These are phyloP conservation scores for Oryctes rhinoceros DNA, from an alignment of 1,140 invertebrate genomes.

Conservation along the genomic window DNA sequence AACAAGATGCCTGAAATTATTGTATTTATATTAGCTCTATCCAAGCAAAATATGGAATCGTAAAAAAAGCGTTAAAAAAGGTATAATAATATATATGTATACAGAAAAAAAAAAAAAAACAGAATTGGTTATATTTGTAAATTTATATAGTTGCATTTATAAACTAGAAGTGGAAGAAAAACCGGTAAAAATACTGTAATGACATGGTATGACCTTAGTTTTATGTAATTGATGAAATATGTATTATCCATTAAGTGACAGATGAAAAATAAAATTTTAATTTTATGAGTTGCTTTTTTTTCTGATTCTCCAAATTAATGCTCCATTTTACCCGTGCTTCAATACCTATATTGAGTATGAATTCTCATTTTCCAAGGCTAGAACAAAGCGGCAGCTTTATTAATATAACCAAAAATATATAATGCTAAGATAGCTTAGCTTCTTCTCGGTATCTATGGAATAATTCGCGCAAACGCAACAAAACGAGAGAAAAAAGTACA, in stretches of 20 bases:
- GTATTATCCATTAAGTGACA: background rate
- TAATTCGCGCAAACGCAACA: too few relatives aligned
- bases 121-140: slow-evolving; percentile 22
- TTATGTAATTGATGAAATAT: slow-evolving; percentile 8
- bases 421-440: too few relatives aligned
- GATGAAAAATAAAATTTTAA: slow-evolving; percentile 20
- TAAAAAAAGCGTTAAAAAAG: background rate
- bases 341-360: too few relatives aligned
- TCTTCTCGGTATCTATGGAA: too few relatives aligned
- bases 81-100: background rate
- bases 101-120: background rate
- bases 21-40: too few relatives aligned
- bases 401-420: too few relatives aligned
- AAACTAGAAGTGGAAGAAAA: background rate
- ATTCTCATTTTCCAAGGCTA: too few relatives aligned
- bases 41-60: background rate
- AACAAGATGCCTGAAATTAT: too few relatives aligned
- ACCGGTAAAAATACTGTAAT: background rate
- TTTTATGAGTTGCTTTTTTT: background rate
- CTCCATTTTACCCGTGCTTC: too few relatives aligned
- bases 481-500: too few relatives aligned
- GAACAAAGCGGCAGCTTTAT: too few relatives aligned
- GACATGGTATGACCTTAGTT: slow-evolving; percentile 10
- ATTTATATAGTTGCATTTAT: slow-evolving; percentile 23
- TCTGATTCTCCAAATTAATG: background rate